Evolutionary conservation across 2,113 vertebrate species (phyloP).

Genomic region (Sinosuthora webbiana): DNA sequence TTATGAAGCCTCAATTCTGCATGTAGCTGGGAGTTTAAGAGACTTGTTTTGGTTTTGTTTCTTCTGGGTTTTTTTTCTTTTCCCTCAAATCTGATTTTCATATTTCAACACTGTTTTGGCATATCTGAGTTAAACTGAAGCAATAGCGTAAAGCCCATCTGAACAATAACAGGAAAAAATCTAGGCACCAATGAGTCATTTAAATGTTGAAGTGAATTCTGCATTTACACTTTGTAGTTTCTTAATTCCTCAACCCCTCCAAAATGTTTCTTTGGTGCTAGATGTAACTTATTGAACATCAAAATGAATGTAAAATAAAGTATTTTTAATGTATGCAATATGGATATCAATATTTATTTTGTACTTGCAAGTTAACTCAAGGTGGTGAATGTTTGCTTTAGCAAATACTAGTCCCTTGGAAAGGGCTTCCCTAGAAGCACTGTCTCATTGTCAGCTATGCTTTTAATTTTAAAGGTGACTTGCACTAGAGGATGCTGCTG

Average conservation of each 20-base stretch:
- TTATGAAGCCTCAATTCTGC: background rate
- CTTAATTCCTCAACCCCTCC: conserved; percentile 50
- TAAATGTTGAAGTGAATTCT: conserved; percentile 20
- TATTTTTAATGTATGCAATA: conserved; percentile 69
- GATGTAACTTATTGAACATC: conserved; percentile 67
- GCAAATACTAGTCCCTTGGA: conserved; percentile 49
- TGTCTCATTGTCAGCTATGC: conserved; percentile 45
- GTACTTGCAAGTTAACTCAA: conserved; percentile 50
- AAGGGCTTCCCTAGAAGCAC: conserved; percentile 52
- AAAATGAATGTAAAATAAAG: conserved; percentile 69
- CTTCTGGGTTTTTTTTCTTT: background rate
- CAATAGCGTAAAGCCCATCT: conserved; percentile 34
- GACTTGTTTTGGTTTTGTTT: background rate
- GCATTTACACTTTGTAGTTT: conserved; percentile 36
- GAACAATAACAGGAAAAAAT: conserved; percentile 12
- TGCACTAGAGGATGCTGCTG: conserved; percentile 66
- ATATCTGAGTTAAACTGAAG: conserved; percentile 41
- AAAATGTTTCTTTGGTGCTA: conserved; percentile 67
- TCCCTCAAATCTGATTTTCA: conserved; percentile 3
- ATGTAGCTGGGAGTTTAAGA: background rate
- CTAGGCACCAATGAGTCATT: conserved; percentile 37
- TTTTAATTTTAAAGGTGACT: conserved; percentile 51
- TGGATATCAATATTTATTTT: conserved; percentile 67
- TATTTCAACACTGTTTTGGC: conserved; percentile 25
- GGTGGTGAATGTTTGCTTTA: conserved; percentile 52